Evolutionary conservation across 2,113 vertebrate species (phyloP).

Genomic region (Alaudala cheleensis): DNA sequence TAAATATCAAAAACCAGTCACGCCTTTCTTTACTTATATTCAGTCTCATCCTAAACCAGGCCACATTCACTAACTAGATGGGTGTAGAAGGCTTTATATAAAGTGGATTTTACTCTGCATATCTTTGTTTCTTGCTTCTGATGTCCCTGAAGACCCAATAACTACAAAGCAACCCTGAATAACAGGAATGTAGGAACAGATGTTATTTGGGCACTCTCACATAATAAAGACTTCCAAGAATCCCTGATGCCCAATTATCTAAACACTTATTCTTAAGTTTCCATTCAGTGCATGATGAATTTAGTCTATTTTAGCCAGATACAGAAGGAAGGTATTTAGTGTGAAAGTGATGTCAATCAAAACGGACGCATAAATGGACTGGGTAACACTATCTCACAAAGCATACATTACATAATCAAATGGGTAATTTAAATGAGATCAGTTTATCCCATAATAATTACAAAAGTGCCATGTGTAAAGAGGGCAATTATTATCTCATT

Average conservation of each 20-base stretch:
- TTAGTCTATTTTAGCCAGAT: slow-evolving; percentile 62
- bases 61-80: slow-evolving; percentile 19
- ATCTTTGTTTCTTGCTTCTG: slow-evolving; percentile 71
- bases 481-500: slow-evolving; percentile 15
- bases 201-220: slow-evolving; percentile 72
- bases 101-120: slow-evolving; percentile 58
- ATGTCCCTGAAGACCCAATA: slow-evolving; percentile 69
- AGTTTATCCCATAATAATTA: slow-evolving; percentile 56
- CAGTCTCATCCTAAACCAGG: neutral
- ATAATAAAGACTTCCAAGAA: slow-evolving; percentile 77
- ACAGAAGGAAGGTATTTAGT: slow-evolving; percentile 46
- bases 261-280: slow-evolving; percentile 68
- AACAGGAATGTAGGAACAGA: slow-evolving; percentile 74
- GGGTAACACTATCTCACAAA: slow-evolving; percentile 19
- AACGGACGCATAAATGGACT: slow-evolving; percentile 34
- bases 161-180: slow-evolving; percentile 75
- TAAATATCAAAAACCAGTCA: neutral
- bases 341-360: slow-evolving; percentile 65
- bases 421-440: slow-evolving; percentile 49
- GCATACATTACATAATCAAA: slow-evolving; percentile 44
- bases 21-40: neutral
- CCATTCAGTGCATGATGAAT: slow-evolving; percentile 62
- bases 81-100: slow-evolving; percentile 55
- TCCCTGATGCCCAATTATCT: slow-evolving; percentile 79
- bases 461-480: neutral